Evolutionary conservation across 1,140 invertebrate species (phyloP).

Genomic region (Phymorhynchus buccinoides): DNA sequence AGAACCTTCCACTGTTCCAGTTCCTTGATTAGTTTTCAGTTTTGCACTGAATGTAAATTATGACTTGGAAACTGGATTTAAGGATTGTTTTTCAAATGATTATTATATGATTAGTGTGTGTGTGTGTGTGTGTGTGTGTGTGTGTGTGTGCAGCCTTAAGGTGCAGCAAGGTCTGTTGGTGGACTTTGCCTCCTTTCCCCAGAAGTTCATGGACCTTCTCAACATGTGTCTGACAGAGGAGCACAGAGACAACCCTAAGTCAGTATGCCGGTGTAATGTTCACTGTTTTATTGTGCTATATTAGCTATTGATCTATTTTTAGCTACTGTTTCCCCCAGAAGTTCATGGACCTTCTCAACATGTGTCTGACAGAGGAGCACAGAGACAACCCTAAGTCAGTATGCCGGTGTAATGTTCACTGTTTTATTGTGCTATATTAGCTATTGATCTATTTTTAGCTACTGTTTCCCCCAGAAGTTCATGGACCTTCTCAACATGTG

Average conservation of each 20-base stretch:
- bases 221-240: conserved; percentile 79
- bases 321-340: too few species aligned
- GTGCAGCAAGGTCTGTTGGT: conserved; percentile 84
- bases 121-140: background rate
- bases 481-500: too few species aligned
- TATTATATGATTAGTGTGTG: background rate
- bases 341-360: too few species aligned
- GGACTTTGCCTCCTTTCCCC: conserved; percentile 85
- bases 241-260: conserved; percentile 73
- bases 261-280: conserved; percentile 53
- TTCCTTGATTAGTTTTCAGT: background rate
- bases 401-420: too few species aligned
- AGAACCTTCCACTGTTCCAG: too few species aligned
- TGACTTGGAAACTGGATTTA: too few species aligned
- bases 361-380: too few species aligned
- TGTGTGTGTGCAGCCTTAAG: conserved; percentile 78
- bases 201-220: conserved; percentile 82
- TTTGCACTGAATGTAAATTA: too few species aligned
- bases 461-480: too few species aligned
- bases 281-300: background rate
- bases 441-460: too few species aligned
- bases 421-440: too few species aligned
- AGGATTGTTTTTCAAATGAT: background rate
- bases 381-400: too few species aligned
- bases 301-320: background rate